Percentiles rank a stretch among this genome's conserved stretches.
phyloP scores from a whole-genome alignment of 1,140 invertebrate species.

The Drosophila nikananu region DNA sequence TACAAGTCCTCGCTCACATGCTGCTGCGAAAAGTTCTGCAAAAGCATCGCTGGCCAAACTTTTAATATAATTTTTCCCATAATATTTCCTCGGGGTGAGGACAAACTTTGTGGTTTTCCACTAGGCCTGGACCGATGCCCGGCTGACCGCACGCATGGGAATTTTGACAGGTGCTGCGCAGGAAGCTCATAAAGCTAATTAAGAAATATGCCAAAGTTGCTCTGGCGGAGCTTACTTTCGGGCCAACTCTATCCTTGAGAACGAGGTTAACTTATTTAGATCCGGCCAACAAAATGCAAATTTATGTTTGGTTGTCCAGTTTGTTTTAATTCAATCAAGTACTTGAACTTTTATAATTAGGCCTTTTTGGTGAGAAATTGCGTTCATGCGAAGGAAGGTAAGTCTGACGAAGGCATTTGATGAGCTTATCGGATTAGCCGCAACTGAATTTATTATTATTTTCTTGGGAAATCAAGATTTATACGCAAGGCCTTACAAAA shows the following conservation, averaged over 20 bases:
- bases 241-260: constrained; percentile 14
- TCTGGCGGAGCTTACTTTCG: constrained; percentile 20
- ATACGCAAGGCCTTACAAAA: not conserved
- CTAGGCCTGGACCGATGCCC: constrained; percentile 40
- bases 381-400: not conserved
- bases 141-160: constrained; percentile 78
- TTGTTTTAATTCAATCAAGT: constrained; percentile 36
- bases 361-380: not conserved
- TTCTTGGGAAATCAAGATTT: not conserved
- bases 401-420: not conserved
- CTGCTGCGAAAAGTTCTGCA: constrained; percentile 60
- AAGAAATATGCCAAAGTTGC: constrained; percentile 78
- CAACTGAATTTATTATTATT: not conserved
- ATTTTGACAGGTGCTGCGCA: constrained; percentile 62
- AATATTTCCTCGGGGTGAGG: constrained; percentile 56
- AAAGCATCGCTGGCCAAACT: constrained; percentile 62
- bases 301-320: constrained; percentile 9
- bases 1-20: constrained; percentile 14
- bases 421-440: not conserved
- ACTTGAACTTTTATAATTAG: constrained; percentile 21
- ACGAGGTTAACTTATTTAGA: constrained; percentile 71
- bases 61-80: constrained; percentile 79
- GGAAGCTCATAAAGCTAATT: constrained; percentile 81
- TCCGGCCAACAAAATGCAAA: constrained; percentile 54
- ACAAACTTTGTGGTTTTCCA: constrained; percentile 22